Base-by-base conservation (phyloP, 2,113 vertebrate genomes). In the Rhinogobius similis region DNA sequence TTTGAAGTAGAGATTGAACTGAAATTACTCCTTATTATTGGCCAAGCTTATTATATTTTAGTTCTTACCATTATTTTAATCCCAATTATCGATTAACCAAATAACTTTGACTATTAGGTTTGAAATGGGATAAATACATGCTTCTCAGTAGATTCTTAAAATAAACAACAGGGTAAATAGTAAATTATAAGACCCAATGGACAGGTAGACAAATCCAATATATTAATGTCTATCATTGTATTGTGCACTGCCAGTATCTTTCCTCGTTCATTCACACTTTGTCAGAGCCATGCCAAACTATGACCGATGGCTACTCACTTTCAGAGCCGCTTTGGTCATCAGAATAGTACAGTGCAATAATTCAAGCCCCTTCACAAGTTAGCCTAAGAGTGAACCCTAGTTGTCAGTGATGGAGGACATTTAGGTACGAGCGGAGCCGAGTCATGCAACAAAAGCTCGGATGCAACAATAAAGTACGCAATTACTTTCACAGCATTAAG, bases 401-500 rank as follows among this genome's bases (percentile, higher is more conserved):
- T 1, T 71, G 79, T 82, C 65, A 79, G 73, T 74, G 80, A 85
- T 81, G 68, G 77, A 86, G 77, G 44, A 66, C 16, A 0, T 61
- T 67, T 64, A 68, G 67, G 73, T 63, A 21, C 23, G 36, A 26
- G 69, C 39, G 20, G 73, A 73, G 50, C 52, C 41, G 73, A 78
- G 67, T 56, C 76, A 76, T 3, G 2, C 38, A 62, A 75, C 73
- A 65, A 73, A 68, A 46, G 43, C n/a, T 26, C 62, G 62, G 58
- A 75, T 32, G 62, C 63, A 61, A 4, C 21, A 36, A 55, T 55
- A 46, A 58, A 72, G 55, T 56, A 48, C 38, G 52, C 82, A 82
- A 88, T 92, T 86, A 87, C 83, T 86, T 86, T 79, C 70, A 73
- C 66, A 58, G 73, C 72, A 87, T 87, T 83, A 86, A 78, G 59